phyloP scores from a whole-genome alignment of 2,888 invertebrate species.

The Molanna angustata region DNA sequence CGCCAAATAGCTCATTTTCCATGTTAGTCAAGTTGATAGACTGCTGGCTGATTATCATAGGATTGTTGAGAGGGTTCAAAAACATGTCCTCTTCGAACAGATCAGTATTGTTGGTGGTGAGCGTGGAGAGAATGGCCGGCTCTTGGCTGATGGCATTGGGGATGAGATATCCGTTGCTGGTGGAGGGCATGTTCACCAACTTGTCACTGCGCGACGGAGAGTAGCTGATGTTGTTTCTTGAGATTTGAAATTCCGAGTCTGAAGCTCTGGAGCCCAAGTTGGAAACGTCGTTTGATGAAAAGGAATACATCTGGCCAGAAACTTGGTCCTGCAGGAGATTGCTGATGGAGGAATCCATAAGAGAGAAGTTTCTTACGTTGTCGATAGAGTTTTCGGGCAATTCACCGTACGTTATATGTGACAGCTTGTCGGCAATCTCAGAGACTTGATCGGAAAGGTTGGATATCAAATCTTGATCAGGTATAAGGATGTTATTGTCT shows the following conservation, averaged over 20 bases:
- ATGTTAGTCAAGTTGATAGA: conserved; percentile 45
- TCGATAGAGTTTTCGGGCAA: conserved; percentile 28
- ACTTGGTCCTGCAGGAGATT: conserved; percentile 36
- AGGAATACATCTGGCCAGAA: conserved; percentile 46
- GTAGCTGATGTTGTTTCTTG: conserved; percentile 37
- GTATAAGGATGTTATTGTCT: conserved; percentile 43
- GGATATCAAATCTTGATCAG: conserved; percentile 50
- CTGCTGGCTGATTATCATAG: conserved; percentile 41
- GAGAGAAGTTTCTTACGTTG: conserved; percentile 40
- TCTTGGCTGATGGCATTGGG: conserved; percentile 61
- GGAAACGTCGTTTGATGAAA: conserved; percentile 49
- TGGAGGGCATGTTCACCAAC: conserved; percentile 57
- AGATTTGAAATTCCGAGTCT: conserved; percentile 35
- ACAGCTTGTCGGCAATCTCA: conserved; percentile 50
- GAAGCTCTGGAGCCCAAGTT: conserved; percentile 35
- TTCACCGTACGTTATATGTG: conserved; percentile 42
- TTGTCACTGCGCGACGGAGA: conserved; percentile 44
- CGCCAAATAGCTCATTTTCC: conserved; percentile 35
- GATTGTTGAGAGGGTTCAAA: conserved; percentile 43
- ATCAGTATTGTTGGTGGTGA: conserved; percentile 51
- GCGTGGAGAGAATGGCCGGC: conserved; percentile 52
- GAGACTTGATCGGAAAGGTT: conserved; percentile 53
- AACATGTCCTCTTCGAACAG: conserved; percentile 50
- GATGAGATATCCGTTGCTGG: conserved; percentile 62
- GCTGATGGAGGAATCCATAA: conserved; percentile 22